Percentiles rank a stretch among this genome's conserved stretches.
Evolutionary conservation across 2,797 vertebrate species (phyloP).

Genomic region (Gallirallus australis): DNA sequence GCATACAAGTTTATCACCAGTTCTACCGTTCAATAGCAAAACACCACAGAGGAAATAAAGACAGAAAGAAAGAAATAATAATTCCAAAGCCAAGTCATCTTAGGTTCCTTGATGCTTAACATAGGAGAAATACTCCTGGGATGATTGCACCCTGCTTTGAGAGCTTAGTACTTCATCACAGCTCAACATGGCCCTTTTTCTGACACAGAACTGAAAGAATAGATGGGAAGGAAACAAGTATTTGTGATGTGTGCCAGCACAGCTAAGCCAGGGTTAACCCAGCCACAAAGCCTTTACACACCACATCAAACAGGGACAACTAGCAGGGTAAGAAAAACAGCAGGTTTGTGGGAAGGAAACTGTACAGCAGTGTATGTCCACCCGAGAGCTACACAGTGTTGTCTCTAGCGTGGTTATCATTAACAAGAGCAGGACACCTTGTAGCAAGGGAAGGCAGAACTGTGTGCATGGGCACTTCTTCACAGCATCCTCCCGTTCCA

Average conservation of each 20-base stretch:
- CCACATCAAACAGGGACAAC: fast-evolving
- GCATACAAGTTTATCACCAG: neutral
- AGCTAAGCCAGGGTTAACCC: neutral
- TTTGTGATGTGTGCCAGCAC: neutral
- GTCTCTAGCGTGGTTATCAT: neutral
- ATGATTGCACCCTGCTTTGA: neutral
- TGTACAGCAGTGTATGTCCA: neutral
- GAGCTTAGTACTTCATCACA: neutral
- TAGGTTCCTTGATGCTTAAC: neutral
- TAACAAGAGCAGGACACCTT: neutral
- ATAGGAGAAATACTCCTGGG: neutral
- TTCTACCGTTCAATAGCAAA: neutral
- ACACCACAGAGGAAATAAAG: neutral
- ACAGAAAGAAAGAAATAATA: neutral
- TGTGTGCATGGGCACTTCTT: neutral
- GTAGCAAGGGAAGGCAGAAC: neutral
- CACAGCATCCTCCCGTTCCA: neutral
- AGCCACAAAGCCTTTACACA: neutral
- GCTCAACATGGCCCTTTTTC: neutral
- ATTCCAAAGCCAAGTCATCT: neutral
- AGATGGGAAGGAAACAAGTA: neutral
- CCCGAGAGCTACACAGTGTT: neutral
- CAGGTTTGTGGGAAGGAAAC: neutral
- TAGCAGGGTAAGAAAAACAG: neutral
- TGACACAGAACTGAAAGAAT: neutral